Evolutionary conservation across 1,140 invertebrate genomes (phyloP), one percentile per base, ranked within the genome.

Genomic region (Rhyacophila brunnea): DNA sequence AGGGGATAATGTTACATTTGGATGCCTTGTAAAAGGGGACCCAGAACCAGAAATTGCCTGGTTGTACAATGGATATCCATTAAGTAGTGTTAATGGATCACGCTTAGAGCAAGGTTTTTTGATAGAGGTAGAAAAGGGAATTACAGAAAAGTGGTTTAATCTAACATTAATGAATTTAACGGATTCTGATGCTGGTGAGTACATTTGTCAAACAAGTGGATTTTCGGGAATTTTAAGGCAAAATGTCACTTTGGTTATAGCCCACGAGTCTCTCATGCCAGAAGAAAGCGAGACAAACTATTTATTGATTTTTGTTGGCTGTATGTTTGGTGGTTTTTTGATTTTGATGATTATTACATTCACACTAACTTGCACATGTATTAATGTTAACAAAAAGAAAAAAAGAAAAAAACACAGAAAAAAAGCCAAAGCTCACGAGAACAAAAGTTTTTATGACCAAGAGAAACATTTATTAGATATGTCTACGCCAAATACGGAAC

Each of bases 1-100:
- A 1, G 89, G 89, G 11, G 84, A 85, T 6, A 91, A 91, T 64
- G 81, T 89, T 0, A 90, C 89, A 7, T 84, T 96, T 47, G 84
- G 88, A 13, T 96, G 93, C 70, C 81, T 85, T 58, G 85, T 92
- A 0, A 85, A 80, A 19, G 92, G 91, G 0, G 90, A 93, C 69
- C 93, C 93, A 1, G 82, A 90, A 68, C 91, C 93, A 1, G 83
- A 87, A 69, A 84, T 93, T 6, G 86, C 83, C 63, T 96, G 93
- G 63, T 23, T 58, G 1, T 65, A 60, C 18, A 61, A 61, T 14
- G 58, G 50, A 11, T 32, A 54, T 18, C 48, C 57, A 68, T 73
- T 61, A 69, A 74, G 60, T 69, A 71, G 59, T 67, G 67, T 3
- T 70, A 76, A 58, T 70, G 72, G 44, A 67, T 70, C 70, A 70